A percentile compares a stretch with the other conserved stretches of the same genome.
Conservation (phyloP, 2,113 vertebrate genomes). For the Rhinolophus ferrumequinum region DNA sequence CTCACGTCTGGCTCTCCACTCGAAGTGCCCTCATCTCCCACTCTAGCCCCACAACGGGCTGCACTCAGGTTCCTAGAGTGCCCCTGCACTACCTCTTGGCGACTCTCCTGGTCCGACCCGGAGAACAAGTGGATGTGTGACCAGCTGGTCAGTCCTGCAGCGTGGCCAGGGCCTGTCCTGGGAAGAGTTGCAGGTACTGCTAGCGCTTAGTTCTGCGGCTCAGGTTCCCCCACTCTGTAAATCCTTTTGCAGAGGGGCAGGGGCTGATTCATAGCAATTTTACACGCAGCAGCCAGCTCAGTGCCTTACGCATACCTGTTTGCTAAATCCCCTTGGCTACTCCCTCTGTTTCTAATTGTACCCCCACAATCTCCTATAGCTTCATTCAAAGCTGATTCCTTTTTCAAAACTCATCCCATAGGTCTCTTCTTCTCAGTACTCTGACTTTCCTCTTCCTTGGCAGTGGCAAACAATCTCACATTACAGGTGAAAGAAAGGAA, state of each 20-base stretch:
- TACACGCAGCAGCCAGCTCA: conserved; percentile 61
- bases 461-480: background rate
- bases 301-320: conserved; percentile 69
- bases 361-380: conserved; percentile 21
- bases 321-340: conserved; percentile 63
- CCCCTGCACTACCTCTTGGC: conserved; percentile 64
- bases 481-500: conserved; percentile 6
- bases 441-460: background rate
- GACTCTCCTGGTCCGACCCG: conserved; percentile 44
- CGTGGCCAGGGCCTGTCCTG: background rate
- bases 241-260: conserved; percentile 33
- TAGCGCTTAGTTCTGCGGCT: background rate
- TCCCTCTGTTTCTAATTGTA: conserved; percentile 57
- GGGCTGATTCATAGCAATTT: conserved; percentile 76
- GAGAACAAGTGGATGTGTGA: conserved; percentile 7
- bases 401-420: conserved; percentile 15
- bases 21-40: background rate
- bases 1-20: background rate
- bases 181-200: conserved; percentile 2
- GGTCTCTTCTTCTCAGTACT: background rate
- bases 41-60: background rate
- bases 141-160: background rate
- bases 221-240: conserved; percentile 17
- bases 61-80: background rate
- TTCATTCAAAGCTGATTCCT: conserved; percentile 41